Percentiles rank a stretch among this genome's conserved stretches.
Evolutionary conservation across 2,113 vertebrate genomes (phyloP).

Genomic region (Eurystomus gularis): DNA sequence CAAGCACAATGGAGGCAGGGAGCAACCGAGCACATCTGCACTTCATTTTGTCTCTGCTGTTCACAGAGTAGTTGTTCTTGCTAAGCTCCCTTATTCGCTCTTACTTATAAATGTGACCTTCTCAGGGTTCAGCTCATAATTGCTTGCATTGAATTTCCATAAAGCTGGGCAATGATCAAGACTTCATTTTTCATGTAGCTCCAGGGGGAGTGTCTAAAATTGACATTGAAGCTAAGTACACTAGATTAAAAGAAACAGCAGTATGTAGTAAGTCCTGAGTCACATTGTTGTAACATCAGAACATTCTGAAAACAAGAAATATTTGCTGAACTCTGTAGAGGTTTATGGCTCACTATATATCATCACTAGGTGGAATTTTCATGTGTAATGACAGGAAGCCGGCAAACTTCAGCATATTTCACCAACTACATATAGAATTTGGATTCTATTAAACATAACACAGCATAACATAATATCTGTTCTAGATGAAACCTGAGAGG

Average conservation of each 20-base stretch:
- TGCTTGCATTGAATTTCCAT: not conserved
- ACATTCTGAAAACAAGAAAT: not conserved
- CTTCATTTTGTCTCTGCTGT: not conserved
- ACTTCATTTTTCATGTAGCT: conserved; percentile 5
- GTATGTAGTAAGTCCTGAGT: rapidly evolving
- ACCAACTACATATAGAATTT: not conserved
- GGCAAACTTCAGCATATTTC: not conserved
- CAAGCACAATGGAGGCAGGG: rapidly evolving
- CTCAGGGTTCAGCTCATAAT: not conserved
- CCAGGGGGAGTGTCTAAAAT: not conserved
- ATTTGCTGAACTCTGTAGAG: not conserved
- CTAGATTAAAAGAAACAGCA: conserved; percentile 21
- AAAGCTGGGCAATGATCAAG: not conserved
- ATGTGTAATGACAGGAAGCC: not conserved
- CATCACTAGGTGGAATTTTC: not conserved
- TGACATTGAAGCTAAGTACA: conserved; percentile 13
- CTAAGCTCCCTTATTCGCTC: not conserved
- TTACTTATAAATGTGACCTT: not conserved
- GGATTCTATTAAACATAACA: not conserved
- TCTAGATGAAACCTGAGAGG: not conserved
- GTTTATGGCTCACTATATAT: not conserved
- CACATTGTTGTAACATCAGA: not conserved
- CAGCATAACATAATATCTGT: not conserved
- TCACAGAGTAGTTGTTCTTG: not conserved
- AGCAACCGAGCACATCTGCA: not conserved